Conservation (phyloP, 2,888 invertebrate genomes). For the Lithophane semibrunnea region DNA sequence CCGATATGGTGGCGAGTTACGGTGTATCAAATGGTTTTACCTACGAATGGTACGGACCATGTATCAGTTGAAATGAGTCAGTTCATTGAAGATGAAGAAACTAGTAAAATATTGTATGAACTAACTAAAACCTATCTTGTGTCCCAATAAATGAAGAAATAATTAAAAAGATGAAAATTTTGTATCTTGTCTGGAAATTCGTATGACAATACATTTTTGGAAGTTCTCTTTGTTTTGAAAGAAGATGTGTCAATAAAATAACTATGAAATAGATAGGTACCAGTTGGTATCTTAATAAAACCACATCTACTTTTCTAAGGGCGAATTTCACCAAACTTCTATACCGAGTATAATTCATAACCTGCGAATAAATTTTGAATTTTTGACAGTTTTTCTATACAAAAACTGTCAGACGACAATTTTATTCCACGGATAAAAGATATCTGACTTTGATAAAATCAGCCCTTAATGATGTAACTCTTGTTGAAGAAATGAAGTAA, state of each 20-base stretch:
- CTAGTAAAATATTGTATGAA: too few species aligned
- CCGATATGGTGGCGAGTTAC: constrained; percentile 48
- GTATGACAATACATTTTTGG: neutral
- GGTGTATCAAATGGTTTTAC: constrained; percentile 50
- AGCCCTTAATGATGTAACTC: neutral
- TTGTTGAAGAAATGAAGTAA: constrained; percentile 15
- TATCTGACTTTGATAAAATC: too few species aligned
- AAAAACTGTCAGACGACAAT: too few species aligned
- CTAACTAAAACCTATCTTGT: neutral
- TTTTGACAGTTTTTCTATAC: too few species aligned
- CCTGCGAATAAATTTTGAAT: too few species aligned
- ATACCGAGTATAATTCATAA: too few species aligned
- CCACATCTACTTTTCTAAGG: neutral
- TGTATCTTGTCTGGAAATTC: too few species aligned
- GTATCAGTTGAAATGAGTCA: neutral
- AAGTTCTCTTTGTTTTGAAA: neutral
- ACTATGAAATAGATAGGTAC: neutral
- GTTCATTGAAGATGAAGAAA: neutral
- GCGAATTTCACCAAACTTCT: too few species aligned
- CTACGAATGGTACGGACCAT: constrained; percentile 1
- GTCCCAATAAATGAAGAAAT: neutral
- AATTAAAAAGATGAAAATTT: neutral
- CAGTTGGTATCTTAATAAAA: neutral
- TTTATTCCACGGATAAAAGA: too few species aligned
- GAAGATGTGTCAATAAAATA: too few species aligned